Evolutionary conservation across 2,113 vertebrate species (phyloP).

Genomic region (Indicator indicator): DNA sequence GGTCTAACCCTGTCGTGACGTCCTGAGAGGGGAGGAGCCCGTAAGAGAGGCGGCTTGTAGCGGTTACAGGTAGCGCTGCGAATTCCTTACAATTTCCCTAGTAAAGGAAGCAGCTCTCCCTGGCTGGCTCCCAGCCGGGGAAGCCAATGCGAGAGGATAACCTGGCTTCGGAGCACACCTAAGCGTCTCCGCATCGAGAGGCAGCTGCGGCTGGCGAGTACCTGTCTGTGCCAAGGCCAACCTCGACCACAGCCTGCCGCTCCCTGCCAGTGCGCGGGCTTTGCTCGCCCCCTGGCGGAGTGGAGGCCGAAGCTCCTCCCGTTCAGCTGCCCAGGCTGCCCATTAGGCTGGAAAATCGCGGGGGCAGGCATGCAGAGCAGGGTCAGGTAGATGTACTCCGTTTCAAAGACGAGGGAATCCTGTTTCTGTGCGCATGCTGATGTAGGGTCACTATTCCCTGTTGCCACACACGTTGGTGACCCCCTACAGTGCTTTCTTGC

Average conservation of each 20-base stretch:
- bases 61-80: neutral
- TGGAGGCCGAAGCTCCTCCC: neutral
- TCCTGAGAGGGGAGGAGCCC: rapidly evolving
- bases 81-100: neutral
- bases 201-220: too few species aligned
- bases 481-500: neutral
- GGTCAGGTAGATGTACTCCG: neutral
- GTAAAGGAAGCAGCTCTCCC: neutral
- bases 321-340: rapidly evolving
- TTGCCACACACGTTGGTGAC: rapidly evolving
- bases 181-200: neutral
- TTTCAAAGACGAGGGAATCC: rapidly evolving
- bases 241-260: too few species aligned
- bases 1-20: neutral
- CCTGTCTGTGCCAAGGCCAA: too few species aligned
- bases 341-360: neutral
- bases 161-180: neutral
- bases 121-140: neutral
- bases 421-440: rapidly evolving
- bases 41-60: neutral
- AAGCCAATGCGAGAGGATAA: neutral
- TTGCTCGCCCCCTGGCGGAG: neutral
- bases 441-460: too few species aligned
- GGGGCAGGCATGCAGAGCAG: neutral
- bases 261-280: neutral